phyloP scores from a whole-genome alignment of 1,140 invertebrate genomes.

The Leguminivora glycinivorella region DNA sequence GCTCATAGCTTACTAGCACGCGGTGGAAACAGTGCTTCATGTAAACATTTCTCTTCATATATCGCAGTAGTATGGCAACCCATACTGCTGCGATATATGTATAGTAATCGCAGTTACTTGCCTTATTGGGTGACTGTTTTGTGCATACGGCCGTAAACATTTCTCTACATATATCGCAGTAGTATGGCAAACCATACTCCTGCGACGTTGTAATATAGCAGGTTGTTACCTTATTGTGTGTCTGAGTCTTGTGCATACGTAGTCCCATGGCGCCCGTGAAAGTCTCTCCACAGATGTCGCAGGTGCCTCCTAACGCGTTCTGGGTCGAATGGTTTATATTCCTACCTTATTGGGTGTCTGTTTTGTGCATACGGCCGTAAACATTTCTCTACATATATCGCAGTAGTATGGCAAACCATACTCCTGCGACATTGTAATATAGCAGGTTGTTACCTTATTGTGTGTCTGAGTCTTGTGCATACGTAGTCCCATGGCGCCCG shows the following conservation, averaged over 20 bases:
- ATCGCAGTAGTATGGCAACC: too few species aligned
- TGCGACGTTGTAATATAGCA: not conserved
- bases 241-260: constrained; percentile 24
- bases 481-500: constrained; percentile 2
- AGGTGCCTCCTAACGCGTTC: constrained; percentile 5
- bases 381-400: not conserved
- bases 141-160: too few species aligned
- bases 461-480: constrained; percentile 25
- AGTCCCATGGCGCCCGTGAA: constrained; percentile 10
- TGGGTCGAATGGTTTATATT: constrained; percentile 7
- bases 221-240: not conserved
- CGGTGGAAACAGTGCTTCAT: too few species aligned
- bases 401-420: not conserved
- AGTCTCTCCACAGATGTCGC: constrained; percentile 2
- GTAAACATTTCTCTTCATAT: too few species aligned
- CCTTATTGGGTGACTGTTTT: too few species aligned
- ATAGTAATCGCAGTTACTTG: too few species aligned
- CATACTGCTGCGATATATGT: too few species aligned
- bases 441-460: not conserved
- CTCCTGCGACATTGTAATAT: not conserved
- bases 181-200: not conserved
- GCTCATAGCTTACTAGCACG: too few species aligned
- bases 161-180: not conserved
- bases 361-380: too few species aligned
- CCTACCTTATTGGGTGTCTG: too few species aligned